A percentile compares a stretch with the other conserved stretches of the same genome.
These are phyloP conservation scores for Stenodera caucasica DNA, from an alignment of 2,888 invertebrate species.

Conservation along the genomic window DNA sequence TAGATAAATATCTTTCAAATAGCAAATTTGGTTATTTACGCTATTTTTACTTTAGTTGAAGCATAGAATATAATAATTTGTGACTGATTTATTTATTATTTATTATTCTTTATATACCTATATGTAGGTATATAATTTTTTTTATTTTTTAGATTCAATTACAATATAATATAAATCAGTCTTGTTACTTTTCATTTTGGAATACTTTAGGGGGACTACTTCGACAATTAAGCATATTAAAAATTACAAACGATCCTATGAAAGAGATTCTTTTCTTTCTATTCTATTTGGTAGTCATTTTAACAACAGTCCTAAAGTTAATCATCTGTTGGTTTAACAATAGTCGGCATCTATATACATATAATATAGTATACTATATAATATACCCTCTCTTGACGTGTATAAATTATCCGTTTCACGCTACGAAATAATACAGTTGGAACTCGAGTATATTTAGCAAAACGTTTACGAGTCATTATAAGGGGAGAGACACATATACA, in stretches of 20 bases:
- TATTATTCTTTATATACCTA: background rate
- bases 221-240: conserved; percentile 52
- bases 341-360: conserved; percentile 40
- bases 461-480: conserved; percentile 52
- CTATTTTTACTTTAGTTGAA: background rate
- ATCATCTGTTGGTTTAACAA: conserved; percentile 46
- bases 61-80: background rate
- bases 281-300: conserved; percentile 30
- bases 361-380: conserved; percentile 15
- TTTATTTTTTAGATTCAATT: background rate
- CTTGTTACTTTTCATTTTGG: background rate
- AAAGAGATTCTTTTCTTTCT: conserved; percentile 39
- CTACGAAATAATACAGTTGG: conserved; percentile 52
- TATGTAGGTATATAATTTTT: too few relatives aligned
- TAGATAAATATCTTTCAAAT: conserved; percentile 5
- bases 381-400: conserved; percentile 45
- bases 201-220: conserved; percentile 26
- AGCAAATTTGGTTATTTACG: conserved; percentile 5
- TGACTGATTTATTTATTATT: background rate
- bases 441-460: conserved; percentile 54
- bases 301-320: conserved; percentile 41
- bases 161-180: background rate
- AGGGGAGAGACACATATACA: conserved; percentile 32
- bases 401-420: conserved; percentile 54
- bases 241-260: conserved; percentile 51